Evolutionary conservation across 2,888 invertebrate species (phyloP).

Genomic region (Tolmerus cingulatus): DNA sequence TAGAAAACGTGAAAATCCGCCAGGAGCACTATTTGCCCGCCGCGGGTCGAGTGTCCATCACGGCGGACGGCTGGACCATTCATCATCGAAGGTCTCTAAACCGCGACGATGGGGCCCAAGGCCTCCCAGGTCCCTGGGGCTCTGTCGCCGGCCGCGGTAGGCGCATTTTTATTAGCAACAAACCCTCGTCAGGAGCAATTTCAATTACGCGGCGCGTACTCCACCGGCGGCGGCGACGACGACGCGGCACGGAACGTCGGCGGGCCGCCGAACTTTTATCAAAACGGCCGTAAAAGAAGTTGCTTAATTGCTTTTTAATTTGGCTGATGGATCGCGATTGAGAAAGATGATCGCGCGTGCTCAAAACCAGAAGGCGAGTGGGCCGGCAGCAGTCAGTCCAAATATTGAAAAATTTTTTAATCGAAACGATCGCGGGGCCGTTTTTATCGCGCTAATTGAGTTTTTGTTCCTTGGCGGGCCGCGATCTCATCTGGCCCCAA

Average conservation of each 20-base stretch:
- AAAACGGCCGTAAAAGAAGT: slow-evolving; percentile 12
- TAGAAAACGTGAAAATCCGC: background rate
- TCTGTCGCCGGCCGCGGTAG: background rate
- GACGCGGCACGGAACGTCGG: background rate
- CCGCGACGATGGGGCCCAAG: background rate
- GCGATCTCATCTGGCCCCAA: background rate
- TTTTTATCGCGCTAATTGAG: slow-evolving; percentile 15
- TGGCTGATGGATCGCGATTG: slow-evolving; percentile 32
- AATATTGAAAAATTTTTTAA: slow-evolving; percentile 27
- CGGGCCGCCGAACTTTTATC: background rate
- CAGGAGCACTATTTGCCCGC: background rate
- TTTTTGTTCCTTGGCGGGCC: background rate
- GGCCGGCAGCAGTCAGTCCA: slow-evolving; percentile 14
- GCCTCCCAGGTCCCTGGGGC: background rate
- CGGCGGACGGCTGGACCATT: background rate
- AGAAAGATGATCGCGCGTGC: slow-evolving; percentile 24
- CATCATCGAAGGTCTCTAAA: slow-evolving; percentile 24
- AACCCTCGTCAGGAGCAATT: slow-evolving; percentile 25
- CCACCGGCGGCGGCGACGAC: background rate
- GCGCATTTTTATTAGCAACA: slow-evolving; percentile 19
- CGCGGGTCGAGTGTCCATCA: background rate
- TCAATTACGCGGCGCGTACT: slow-evolving; percentile 9
- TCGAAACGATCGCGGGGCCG: background rate
- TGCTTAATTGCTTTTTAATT: slow-evolving; percentile 38
- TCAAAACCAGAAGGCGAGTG: slow-evolving; percentile 34